A percentile compares a stretch with the other conserved stretches of the same genome.
Evolutionary conservation across 2,888 invertebrate species (phyloP).

Genomic region (Ichneumoninae sp.): DNA sequence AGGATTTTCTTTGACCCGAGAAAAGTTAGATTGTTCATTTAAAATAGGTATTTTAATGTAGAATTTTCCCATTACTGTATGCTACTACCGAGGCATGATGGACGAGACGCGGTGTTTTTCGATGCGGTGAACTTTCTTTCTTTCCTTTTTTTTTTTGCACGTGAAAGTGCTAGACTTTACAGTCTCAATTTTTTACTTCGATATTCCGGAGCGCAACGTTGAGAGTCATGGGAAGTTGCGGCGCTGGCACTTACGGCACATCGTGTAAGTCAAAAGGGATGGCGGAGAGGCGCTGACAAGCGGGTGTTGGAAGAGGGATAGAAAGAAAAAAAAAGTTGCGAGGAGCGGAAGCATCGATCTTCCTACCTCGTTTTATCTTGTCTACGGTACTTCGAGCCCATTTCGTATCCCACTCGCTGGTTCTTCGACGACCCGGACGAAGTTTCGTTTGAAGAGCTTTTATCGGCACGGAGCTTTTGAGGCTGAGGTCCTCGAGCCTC

Average conservation of each 20-base stretch:
- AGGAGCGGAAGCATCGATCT: slow-evolving; percentile 25
- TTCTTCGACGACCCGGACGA: slow-evolving; percentile 63
- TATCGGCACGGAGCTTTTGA: slow-evolving; percentile 57
- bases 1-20: background rate
- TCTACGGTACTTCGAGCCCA: slow-evolving; percentile 8
- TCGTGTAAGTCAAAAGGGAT: background rate
- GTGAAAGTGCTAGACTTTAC: slow-evolving; percentile 3
- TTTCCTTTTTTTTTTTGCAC: background rate
- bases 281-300: background rate
- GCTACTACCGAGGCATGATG: background rate
- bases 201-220: background rate
- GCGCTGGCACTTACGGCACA: background rate
- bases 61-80: background rate
- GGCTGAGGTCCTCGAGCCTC: slow-evolving; percentile 32
- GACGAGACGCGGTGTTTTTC: background rate
- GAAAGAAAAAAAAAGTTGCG: slow-evolving; percentile 6
- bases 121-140: background rate
- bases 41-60: background rate
- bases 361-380: slow-evolving; percentile 36
- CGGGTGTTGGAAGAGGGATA: slow-evolving; percentile 11
- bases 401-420: background rate
- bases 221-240: slow-evolving; percentile 6
- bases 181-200: slow-evolving; percentile 15
- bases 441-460: slow-evolving; percentile 72
- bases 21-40: background rate